Base-by-base conservation (phyloP, 2,797 vertebrate genomes). In the Sebastolobus altivelis region DNA sequence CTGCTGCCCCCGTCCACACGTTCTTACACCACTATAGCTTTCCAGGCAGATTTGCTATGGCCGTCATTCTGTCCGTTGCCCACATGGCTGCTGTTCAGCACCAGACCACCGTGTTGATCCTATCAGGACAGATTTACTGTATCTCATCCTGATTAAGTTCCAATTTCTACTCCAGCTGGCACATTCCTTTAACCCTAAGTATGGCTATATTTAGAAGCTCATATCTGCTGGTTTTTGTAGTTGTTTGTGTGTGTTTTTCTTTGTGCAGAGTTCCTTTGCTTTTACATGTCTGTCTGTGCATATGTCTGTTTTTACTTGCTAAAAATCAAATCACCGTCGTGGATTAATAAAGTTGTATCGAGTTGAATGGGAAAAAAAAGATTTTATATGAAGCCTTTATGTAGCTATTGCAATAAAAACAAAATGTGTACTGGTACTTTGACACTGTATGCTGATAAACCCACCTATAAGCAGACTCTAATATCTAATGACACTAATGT, bases 91-190 rank as follows among this genome's bases (percentile, higher is more conserved):
- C 25, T 27, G 54, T 33, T 75, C 31, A 62, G 16, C 37, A 46
- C 29, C 68, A 68, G 59, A 81, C 70, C 66, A 16, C 70, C 31
- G 22, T 61, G 55, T 40, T 86, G 52, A 88, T 81, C 87, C 79
- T 67, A 63, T 83, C 75, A 85, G 63, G 67, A 62, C 37, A 78
- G 69, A 76, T 80, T 83, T 74, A 62, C 46, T 46, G 22, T 12
- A 37, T 27, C 38, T 75, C 58, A 75, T 58, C 71, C 77, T 55
- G 59, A 80, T 70, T 65, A 72, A 27, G 16, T 31, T 37, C 49
- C 22, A 31, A 22, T 59, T 72, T 52, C 31, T 58, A 40, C 54
- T 13, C 22, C 8, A 49, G 35, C 61, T 22, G 25, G 22, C 14
- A 0, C 20, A 40, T 18, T n/a, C 8, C 10, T 9, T 6, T 52